These are phyloP conservation scores for Camponotus fellah DNA, from an alignment of 2,888 invertebrate genomes.

Conservation along the genomic window DNA sequence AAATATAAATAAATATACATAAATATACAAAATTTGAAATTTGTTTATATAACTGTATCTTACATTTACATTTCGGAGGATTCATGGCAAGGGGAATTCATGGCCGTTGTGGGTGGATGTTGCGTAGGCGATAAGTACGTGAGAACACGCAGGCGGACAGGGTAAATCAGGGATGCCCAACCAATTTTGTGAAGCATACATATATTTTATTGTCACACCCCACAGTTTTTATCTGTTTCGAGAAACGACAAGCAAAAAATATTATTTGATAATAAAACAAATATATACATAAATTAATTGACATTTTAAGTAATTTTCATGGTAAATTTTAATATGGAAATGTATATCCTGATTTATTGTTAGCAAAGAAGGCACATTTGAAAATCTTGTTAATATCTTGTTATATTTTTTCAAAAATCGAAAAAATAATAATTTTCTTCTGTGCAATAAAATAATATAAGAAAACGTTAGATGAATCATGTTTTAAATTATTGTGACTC, in stretches of 20 bases:
- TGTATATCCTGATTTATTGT: not conserved
- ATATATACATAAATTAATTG: not conserved
- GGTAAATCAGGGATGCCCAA: conserved; percentile 11
- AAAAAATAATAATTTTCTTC: not conserved
- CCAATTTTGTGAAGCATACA: not conserved
- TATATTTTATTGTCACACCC: not conserved
- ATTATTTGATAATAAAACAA: not conserved
- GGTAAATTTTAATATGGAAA: not conserved
- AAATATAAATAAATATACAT: not conserved
- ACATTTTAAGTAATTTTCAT: not conserved
- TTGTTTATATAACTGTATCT: conserved; percentile 42
- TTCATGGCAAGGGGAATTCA: conserved; percentile 48
- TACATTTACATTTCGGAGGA: conserved; percentile 51
- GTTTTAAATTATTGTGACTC: not conserved
- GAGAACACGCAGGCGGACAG: conserved; percentile 64
- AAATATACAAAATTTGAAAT: conserved; percentile 1
- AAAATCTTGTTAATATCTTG: not conserved
- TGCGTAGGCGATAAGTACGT: conserved; percentile 68
- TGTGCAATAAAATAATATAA: not conserved
- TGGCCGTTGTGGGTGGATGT: conserved; percentile 40
- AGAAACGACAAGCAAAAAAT: not conserved
- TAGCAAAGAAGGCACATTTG: not conserved
- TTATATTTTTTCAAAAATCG: not conserved
- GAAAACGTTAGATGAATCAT: not conserved
- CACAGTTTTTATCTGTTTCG: not conserved